Percentiles rank a stretch among this genome's conserved stretches.
Evolutionary conservation across 2,113 vertebrate genomes (phyloP).

Genomic region (Cyprinus carpio): DNA sequence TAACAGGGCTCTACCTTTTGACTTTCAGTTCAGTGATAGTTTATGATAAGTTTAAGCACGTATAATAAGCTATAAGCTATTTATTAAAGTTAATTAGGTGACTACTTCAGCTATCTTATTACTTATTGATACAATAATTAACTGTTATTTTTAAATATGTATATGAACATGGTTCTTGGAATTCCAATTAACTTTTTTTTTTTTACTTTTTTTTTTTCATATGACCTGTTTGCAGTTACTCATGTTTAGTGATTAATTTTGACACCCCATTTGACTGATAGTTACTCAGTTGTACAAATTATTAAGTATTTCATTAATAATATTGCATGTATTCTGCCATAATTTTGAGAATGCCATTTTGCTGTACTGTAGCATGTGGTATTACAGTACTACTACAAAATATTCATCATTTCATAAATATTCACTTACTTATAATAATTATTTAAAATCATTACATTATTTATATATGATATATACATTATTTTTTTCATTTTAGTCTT

Average conservation of each 20-base stretch:
- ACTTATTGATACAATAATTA: neutral
- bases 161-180: neutral
- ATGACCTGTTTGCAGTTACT: neutral
- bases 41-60: neutral
- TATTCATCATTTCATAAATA: neutral
- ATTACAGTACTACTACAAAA: neutral
- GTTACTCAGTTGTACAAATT: neutral
- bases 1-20: neutral
- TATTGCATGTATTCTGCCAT: neutral
- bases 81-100: neutral
- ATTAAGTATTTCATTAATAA: neutral
- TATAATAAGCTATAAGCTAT: neutral
- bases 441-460: neutral
- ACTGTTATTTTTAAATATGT: neutral
- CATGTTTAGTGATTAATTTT: neutral
- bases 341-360: neutral
- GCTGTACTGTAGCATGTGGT: neutral
- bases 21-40: constrained; percentile 1
- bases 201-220: neutral
- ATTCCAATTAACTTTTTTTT: neutral
- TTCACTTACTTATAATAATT: neutral
- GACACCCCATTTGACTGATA: neutral
- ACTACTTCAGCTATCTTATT: neutral
- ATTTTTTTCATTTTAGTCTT: neutral
- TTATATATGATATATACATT: neutral